These are phyloP conservation scores for Eupithecia centaureata DNA, from an alignment of 2,888 invertebrate species.

Conservation along the genomic window DNA sequence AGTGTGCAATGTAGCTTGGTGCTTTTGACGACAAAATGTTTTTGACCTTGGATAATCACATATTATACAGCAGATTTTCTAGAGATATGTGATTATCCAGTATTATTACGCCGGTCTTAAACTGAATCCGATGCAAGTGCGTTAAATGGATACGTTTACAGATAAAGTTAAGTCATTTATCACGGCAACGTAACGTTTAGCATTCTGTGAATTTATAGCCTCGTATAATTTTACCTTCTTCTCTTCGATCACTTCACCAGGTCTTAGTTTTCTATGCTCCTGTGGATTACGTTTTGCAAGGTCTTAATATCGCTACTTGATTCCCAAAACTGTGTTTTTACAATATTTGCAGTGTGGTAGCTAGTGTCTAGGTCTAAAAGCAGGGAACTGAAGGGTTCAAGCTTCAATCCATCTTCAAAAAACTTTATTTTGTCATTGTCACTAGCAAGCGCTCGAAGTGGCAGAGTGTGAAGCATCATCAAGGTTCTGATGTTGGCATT, in stretches of 20 bases:
- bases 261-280: slow-evolving; percentile 96
- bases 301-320: slow-evolving; percentile 75
- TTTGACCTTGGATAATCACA: slow-evolving; percentile 70
- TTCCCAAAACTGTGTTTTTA: slow-evolving; percentile 57
- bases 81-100: slow-evolving; percentile 72
- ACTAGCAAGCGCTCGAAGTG: slow-evolving; percentile 69
- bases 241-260: slow-evolving; percentile 96
- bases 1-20: slow-evolving; percentile 78
- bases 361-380: slow-evolving; percentile 69
- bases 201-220: slow-evolving; percentile 73
- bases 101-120: slow-evolving; percentile 55
- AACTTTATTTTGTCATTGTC: slow-evolving; percentile 53
- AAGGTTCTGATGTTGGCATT: slow-evolving; percentile 62
- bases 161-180: slow-evolving; percentile 75
- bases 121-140: slow-evolving; percentile 77
- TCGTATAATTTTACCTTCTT: slow-evolving; percentile 91
- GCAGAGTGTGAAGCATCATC: slow-evolving; percentile 67
- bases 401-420: slow-evolving; percentile 65
- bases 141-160: slow-evolving; percentile 71
- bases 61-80: slow-evolving; percentile 43
- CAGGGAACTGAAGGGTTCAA: slow-evolving; percentile 73
- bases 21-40: slow-evolving; percentile 73
- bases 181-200: slow-evolving; percentile 80
- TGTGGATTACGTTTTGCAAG: slow-evolving; percentile 82
- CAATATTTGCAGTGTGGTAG: slow-evolving; percentile 60